Evolutionary conservation across 2,888 invertebrate genomes (phyloP), one percentile per base, ranked within the genome.

Genomic region (Apoda limacodes): DNA sequence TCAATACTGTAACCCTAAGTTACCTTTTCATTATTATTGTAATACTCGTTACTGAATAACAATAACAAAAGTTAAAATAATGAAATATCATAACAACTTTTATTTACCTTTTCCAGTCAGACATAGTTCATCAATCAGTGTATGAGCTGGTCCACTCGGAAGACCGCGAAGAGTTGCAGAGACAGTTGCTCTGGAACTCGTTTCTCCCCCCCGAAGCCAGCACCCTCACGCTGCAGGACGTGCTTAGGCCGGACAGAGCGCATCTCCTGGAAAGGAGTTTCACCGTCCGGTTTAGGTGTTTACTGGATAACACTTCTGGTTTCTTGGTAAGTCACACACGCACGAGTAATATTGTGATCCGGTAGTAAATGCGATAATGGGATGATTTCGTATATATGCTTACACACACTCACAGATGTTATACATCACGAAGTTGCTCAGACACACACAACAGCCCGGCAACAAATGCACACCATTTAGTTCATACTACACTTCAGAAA

Each of bases 71-170:
- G 6, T 7, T 10, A 5, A 24, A 12, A 10, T n/a, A 22, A 27
- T 27, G 9, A 19, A 25, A 11, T 25, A 13, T 27, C 20, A 17
- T n/a, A n/a, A n/a, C n/a, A n/a, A n/a, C n/a, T 21, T 23, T 25
- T 14, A 25, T 35, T 43, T 32, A n/a, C n/a, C n/a, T 6, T 46
- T 86, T 88, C 17, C 85, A 99, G 98, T 99, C 98, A 50, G 99
- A 99, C 74, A 98, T 99, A 55, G 96, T 99, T 36, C 99, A 99
- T 72, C 99, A 99, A 68, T 96, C 97, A 44, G 97, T 98, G 30
- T 98, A 97, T 84, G 99, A 99, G 75, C 82, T 99, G 65, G 98
- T 99, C 40, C 98, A 98, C 76, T 98, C 97, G 2, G 99, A 99
- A 80, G 99, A 99, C 67, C 85, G 99, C 3, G 98, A 99, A 67